Conservation (phyloP, 2,888 invertebrate species). For the Leuctra nigra region DNA sequence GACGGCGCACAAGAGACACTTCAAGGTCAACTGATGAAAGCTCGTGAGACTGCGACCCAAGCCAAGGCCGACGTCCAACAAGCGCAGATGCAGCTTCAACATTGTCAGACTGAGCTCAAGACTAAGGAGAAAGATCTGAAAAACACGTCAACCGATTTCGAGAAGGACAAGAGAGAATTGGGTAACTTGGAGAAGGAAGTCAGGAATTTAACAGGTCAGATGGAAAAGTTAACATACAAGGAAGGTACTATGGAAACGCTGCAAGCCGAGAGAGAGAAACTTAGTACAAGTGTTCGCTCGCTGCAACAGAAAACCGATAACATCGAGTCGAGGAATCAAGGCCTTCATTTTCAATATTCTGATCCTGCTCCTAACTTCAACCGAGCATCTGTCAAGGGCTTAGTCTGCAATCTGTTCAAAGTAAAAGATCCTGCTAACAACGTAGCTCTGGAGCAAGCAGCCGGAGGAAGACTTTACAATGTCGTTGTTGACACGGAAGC, state of each 20-base stretch:
- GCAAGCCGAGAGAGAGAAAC: slow-evolving; percentile 42
- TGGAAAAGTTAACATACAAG: slow-evolving; percentile 43
- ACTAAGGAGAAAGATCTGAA: slow-evolving; percentile 60
- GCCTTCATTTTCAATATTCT: slow-evolving; percentile 61
- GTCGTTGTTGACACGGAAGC: slow-evolving; percentile 83
- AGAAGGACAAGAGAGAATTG: slow-evolving; percentile 54
- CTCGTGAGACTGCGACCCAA: slow-evolving; percentile 56
- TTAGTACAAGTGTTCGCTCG: slow-evolving; percentile 50
- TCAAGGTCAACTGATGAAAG: slow-evolving; percentile 83
- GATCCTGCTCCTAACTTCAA: slow-evolving; percentile 74
- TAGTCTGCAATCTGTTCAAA: slow-evolving; percentile 70
- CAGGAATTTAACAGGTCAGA: background rate
- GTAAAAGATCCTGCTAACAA: slow-evolving; percentile 62
- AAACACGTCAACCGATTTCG: slow-evolving; percentile 58
- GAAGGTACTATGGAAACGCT: slow-evolving; percentile 53
- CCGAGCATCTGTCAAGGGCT: slow-evolving; percentile 59
- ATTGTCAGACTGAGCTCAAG: slow-evolving; percentile 54
- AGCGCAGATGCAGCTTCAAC: slow-evolving; percentile 64
- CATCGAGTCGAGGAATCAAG: slow-evolving; percentile 50
- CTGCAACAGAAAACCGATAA: slow-evolving; percentile 51
- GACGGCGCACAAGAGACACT: slow-evolving; percentile 71
- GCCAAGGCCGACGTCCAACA: slow-evolving; percentile 74
- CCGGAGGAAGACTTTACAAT: slow-evolving; percentile 82
- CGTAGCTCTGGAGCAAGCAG: slow-evolving; percentile 77
- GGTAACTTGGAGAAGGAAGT: slow-evolving; percentile 51